phyloP scores from a whole-genome alignment of 2,888 invertebrate species.

The Drosophila austrosaltans region DNA sequence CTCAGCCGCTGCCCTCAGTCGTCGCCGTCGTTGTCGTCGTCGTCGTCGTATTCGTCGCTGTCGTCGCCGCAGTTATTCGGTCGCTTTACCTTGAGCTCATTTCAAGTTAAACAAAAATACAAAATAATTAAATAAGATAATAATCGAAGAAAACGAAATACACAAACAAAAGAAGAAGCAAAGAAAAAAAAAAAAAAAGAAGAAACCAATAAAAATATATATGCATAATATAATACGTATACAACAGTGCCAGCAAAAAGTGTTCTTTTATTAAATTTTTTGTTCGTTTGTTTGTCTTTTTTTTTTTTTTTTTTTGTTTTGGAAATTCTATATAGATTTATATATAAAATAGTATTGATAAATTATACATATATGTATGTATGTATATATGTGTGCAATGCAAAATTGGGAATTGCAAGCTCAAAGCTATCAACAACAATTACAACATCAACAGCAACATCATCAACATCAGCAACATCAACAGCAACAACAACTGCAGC shows the following conservation, averaged over 20 bases:
- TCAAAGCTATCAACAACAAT: constrained; percentile 70
- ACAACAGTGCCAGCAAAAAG: constrained; percentile 5
- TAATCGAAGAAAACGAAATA: constrained; percentile 25
- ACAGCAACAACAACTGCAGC: constrained; percentile 39
- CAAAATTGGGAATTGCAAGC: constrained; percentile 81
- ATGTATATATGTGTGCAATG: constrained; percentile 72
- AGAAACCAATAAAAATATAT: background rate
- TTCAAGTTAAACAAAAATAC: constrained; percentile 61
- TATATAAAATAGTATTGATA: constrained; percentile 40
- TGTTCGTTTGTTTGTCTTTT: background rate
- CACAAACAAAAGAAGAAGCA: background rate
- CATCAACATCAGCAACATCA: constrained; percentile 40
- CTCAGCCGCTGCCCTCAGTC: constrained; percentile 6
- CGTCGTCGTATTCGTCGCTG: constrained; percentile 33
- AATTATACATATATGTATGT: constrained; percentile 38
- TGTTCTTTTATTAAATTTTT: background rate
- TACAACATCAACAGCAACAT: constrained; percentile 42
- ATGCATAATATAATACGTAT: background rate
- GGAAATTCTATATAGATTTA: background rate
- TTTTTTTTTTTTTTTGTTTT: background rate
- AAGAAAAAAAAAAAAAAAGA: background rate
- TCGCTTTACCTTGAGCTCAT: constrained; percentile 76
- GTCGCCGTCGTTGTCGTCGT: constrained; percentile 25
- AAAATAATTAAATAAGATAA: constrained; percentile 7
- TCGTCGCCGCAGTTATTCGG: constrained; percentile 48